These are phyloP conservation scores for Campoplex nolae DNA, from an alignment of 2,888 invertebrate species.

Conservation along the genomic window DNA sequence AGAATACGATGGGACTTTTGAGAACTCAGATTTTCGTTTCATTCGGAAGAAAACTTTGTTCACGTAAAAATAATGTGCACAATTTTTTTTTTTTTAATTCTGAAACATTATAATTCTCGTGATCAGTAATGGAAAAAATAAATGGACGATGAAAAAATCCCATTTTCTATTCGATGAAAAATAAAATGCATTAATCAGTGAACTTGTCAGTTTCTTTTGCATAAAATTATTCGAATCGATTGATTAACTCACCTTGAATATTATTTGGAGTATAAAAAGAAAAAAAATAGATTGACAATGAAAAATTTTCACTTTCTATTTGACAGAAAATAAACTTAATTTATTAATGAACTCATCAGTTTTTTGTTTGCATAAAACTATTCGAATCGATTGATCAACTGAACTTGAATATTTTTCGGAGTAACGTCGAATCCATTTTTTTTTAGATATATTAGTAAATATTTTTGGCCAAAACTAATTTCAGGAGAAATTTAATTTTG, in stretches of 20 bases:
- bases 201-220: not conserved
- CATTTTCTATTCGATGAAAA: not conserved
- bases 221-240: not conserved
- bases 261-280: too few relatives aligned
- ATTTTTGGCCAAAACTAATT: not conserved
- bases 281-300: too few relatives aligned
- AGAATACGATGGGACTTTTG: not conserved
- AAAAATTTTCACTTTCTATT: not conserved
- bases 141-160: not conserved
- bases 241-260: too few relatives aligned
- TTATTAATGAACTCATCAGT: not conserved
- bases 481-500: too few relatives aligned
- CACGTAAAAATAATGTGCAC: not conserved
- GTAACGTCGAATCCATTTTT: not conserved
- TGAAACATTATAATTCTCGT: not conserved
- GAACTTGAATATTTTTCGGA: not conserved
- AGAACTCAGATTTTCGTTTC: conserved; percentile 7
- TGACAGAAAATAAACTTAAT: not conserved
- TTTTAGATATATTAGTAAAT: too few relatives aligned
- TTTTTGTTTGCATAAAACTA: too few relatives aligned
- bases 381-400: too few relatives aligned
- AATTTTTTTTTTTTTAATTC: not conserved
- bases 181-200: not conserved
- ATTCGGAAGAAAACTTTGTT: not conserved
- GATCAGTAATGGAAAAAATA: not conserved